Evolutionary conservation across 2,888 invertebrate species (phyloP).

Genomic region (Eupeodes luniger): DNA sequence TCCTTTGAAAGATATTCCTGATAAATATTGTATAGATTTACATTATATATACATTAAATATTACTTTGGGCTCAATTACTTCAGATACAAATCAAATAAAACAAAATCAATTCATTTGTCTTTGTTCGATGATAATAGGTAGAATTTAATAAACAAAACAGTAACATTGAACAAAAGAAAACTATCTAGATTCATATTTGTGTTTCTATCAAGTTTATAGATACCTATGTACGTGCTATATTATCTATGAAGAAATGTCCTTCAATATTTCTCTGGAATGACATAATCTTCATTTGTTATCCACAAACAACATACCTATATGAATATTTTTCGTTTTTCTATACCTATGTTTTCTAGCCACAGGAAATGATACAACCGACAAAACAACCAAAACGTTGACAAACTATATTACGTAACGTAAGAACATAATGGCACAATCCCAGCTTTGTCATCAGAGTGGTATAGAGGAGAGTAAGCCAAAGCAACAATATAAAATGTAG

Average conservation of each 20-base stretch:
- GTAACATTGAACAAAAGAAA: conserved; percentile 33
- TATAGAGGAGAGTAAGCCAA: neutral
- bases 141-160: conserved; percentile 38
- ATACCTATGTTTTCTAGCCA: conserved; percentile 1
- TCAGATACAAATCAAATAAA: neutral
- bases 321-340: neutral
- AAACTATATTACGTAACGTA: conserved; percentile 64
- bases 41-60: neutral
- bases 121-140: conserved; percentile 32
- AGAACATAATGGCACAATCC: conserved; percentile 56
- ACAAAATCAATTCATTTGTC: conserved; percentile 58
- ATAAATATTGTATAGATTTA: neutral
- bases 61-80: conserved; percentile 17
- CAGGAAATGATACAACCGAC: conserved; percentile 23
- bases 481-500: conserved; percentile 39
- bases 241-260: neutral
- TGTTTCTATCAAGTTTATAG: neutral
- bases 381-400: conserved; percentile 41
- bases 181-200: conserved; percentile 23
- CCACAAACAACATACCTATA: neutral
- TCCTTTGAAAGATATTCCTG: neutral
- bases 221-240: too few species aligned
- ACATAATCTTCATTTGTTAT: conserved; percentile 70
- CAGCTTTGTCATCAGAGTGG: neutral
- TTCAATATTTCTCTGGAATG: conserved; percentile 42